Evolutionary conservation across 2,797 vertebrate genomes (phyloP), one percentile per base, ranked within the genome.

Genomic region (Myripristis murdjan): DNA sequence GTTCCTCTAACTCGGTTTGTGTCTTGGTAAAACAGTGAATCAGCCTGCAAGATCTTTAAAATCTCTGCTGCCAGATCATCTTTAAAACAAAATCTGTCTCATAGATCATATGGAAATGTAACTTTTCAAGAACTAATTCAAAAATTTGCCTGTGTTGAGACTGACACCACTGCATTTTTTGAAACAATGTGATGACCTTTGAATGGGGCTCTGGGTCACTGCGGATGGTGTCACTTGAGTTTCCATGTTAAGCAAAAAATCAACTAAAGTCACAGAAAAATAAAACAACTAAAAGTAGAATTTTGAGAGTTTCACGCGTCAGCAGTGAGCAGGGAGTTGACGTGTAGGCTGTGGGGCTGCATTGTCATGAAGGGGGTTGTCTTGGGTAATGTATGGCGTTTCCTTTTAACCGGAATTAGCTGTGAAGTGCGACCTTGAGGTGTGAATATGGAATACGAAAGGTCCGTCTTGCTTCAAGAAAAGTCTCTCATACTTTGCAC

Each of bases 351-450:
- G 37, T n/a, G 37, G 26, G 20, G 54, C 20, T 20, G 52, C 66
- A 44, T 48, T 56, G 59, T 48, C 35, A 33, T 14, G 49, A 26
- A 60, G 83, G 88, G 88, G 86, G 90, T 80, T 75, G 90, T 82
- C 65, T 55, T 56, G 64, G 58, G 70, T 75, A 59, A 72, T 48
- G 56, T 15, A 16, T 26, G 7, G 70, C 83, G 90, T 90, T 92
- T 93, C 91, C 91, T 93, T 93, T 89, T 90, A 93, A 94, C 94
- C 95, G 94, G 94, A 95, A 95, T 95, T 95, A 94, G 89, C 93
- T 92, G 93, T 90, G 92, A 95, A 95, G 95, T 95, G 94, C 86
- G 94, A 95, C 92, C 89, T 90, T 87, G 85, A 92, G 94, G 95
- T 95, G 95, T 94, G 90, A 94, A 87, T 75, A 49, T 68, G 63